Base-by-base conservation (phyloP, 2,113 vertebrate species). In the Tauraco erythrolophus region DNA sequence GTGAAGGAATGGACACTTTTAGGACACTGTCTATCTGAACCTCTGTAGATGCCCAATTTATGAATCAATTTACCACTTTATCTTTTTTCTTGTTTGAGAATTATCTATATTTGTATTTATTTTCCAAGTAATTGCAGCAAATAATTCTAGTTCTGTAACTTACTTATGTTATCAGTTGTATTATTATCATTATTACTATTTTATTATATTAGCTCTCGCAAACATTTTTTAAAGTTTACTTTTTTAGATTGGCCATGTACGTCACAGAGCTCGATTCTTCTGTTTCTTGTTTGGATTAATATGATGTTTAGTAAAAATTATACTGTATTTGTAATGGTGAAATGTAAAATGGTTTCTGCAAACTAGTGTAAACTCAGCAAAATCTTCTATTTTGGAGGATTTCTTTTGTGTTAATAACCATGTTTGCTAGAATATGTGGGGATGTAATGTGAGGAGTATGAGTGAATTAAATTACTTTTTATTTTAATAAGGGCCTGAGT, bases 181-280 rank as follows among this genome's bases (percentile, higher is more conserved):
- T 35, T 76, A 18, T 64, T 48, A 18, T 50, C 37, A 16, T 35
- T 76, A 18, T 64, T 48, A 18, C 43, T 61, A 22, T 57, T 30
- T 58, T 77, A 64, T 13, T 65, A 4, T 30, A 37, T 56, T 51
- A 88, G 7, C 10, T 75, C 37, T 64, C 77, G 25, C 25, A 71
- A 76, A 24, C 1, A 24, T 85, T 71, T 71, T 65, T 35, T 24
- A 35, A 50, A 82, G 21, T 75, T 77, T 56, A 4, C 16, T 57
- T 41, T 70, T 93, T 75, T 30, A 39, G 46, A 66, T 27, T 76
- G 66, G 4, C 30, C 35, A 14, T 27, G 4, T 66, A 25, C 25
- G 6, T 74, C 0, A 0, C 46, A 53, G 30, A 72, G 27, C 8
- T 10, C 1, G 13, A 7, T 61, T 57, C 9, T 83, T 58, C 17